phyloP scores from a whole-genome alignment of 2,797 vertebrate genomes.

The Cottoperca gobio region DNA sequence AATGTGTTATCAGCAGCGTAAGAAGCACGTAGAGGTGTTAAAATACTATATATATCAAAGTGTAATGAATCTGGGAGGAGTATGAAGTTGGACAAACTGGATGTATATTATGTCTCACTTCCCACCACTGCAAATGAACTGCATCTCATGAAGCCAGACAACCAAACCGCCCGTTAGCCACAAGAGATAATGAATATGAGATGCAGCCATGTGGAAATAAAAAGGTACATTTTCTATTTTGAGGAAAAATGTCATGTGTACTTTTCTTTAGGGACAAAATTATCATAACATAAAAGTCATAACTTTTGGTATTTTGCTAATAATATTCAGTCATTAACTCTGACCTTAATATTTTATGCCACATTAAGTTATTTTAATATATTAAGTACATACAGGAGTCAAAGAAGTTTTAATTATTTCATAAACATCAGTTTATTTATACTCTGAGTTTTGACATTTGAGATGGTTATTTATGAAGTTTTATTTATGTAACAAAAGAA shows the following conservation, averaged over 20 bases:
- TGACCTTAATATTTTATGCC: background rate
- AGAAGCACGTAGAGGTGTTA: too few species aligned
- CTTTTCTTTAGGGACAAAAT: too few species aligned
- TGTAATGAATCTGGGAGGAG: background rate
- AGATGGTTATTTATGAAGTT: background rate
- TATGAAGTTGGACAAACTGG: background rate
- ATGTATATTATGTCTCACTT: background rate
- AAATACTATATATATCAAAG: too few species aligned
- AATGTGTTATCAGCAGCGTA: too few species aligned
- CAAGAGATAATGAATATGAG: slow-evolving; percentile 37
- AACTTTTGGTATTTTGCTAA: background rate
- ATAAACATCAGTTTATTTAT: background rate
- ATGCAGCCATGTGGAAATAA: too few species aligned
- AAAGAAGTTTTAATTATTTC: background rate
- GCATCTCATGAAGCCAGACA: slow-evolving; percentile 35
- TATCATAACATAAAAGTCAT: too few species aligned
- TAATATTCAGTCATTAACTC: slow-evolving; percentile 6
- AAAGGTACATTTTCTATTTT: slow-evolving; percentile 25
- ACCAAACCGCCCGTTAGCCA: slow-evolving; percentile 17
- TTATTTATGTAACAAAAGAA: too few species aligned
- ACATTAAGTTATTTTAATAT: background rate
- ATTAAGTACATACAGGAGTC: background rate
- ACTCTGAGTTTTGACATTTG: background rate
- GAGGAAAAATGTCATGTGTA: background rate
- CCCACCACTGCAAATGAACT: background rate